Evolutionary conservation across 2,797 vertebrate species (phyloP), one percentile per base, ranked within the genome.

Genomic region (Hafferia zeledoni): DNA sequence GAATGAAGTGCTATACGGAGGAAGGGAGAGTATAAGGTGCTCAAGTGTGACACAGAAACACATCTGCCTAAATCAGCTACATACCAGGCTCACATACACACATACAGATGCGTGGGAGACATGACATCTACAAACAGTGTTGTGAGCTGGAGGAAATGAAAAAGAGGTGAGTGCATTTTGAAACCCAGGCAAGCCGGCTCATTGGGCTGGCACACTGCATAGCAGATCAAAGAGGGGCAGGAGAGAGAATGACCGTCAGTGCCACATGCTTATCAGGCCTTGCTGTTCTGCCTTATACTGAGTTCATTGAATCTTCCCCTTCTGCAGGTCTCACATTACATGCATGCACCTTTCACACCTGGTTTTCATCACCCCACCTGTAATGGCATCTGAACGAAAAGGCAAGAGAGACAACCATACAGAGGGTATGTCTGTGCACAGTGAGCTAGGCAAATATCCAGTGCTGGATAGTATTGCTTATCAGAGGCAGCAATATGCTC

Each of bases 141-240:
- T 94, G 82, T 96, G 92, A 94, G 56, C 92, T 95, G 87, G 46
- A 96, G 77, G 82, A 87, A 90, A 97, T 81, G 93, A 90, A 89
- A 95, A 83, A 96, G 86, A 95, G 76, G 43, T 84, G 72, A 94
- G 87, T 72, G 65, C 0, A 20, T 94, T 97, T 96, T 96, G 97
- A 96, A 96, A 97, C 97, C 97, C 97, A 97, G 96, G 97, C 96
- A 95, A 93, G 92, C 94, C 92, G 11, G 89, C 83, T 77, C 90
- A 93, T 81, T 15, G 82, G 84, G 82, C 89, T 93, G 83, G 83
- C 83, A 67, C 90, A 89, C 71, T 96, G 87, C 77, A 52, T 25
- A 91, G 61, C 33, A 69, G 74, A 70, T 79, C 92, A 96, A 77
- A 69, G 84, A 95, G 88, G 68, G 74, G 83, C 95, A 95, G 92